Conservation (phyloP, 2,797 vertebrate genomes). For the Enteromius trimaculatus region DNA sequence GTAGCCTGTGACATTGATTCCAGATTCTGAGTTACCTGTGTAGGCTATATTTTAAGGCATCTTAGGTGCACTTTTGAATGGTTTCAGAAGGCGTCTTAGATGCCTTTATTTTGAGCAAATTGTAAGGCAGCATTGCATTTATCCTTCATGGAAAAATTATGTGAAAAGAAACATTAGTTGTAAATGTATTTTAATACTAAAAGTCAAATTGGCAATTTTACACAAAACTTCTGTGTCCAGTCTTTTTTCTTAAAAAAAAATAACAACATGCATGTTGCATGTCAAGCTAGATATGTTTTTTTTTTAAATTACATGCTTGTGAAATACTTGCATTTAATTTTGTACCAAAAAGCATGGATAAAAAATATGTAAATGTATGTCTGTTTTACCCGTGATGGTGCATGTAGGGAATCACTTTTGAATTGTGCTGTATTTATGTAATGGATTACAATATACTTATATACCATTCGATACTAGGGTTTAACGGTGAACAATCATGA, state of each 20-base stretch:
- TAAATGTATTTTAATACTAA: background rate
- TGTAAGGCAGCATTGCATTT: background rate
- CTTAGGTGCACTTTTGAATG: background rate
- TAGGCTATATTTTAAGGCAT: background rate
- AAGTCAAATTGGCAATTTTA: background rate
- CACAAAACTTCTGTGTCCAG: background rate
- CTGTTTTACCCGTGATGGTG: background rate
- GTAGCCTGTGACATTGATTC: conserved; percentile 31
- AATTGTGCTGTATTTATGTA: background rate
- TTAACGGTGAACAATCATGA: too few relatives aligned
- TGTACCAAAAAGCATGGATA: background rate
- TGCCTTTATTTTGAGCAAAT: background rate
- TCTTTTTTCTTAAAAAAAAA: background rate
- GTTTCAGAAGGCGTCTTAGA: background rate
- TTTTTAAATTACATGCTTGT: background rate
- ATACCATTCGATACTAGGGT: background rate
- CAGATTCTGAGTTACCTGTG: background rate
- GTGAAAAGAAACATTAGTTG: background rate
- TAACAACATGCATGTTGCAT: background rate
- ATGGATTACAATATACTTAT: background rate
- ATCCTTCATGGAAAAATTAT: background rate
- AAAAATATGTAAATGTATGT: background rate
- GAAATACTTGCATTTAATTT: background rate
- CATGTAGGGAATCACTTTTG: background rate
- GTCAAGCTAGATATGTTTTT: background rate